These are phyloP conservation scores for Arothron firmamentum DNA, from an alignment of 2,113 vertebrate genomes.

Conservation along the genomic window DNA sequence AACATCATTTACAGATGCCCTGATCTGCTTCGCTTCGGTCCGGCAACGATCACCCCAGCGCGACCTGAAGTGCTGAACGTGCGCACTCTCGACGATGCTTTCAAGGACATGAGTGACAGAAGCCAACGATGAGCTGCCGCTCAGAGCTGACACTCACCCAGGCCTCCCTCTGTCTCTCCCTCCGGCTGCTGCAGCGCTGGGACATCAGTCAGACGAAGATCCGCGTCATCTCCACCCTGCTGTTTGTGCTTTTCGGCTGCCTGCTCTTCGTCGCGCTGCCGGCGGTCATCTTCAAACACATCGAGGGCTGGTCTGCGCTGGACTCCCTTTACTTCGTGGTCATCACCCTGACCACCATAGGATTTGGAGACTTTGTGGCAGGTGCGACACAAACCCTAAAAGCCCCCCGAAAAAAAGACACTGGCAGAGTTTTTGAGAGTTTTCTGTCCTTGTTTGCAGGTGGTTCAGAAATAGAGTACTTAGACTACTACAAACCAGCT, in stretches of 20 bases:
- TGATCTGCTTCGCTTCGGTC: no score
- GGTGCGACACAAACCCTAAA: conserved; percentile 64
- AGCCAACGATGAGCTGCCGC: no score
- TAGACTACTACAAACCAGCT: conserved; percentile 90
- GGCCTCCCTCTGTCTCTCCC: no score
- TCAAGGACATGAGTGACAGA: no score
- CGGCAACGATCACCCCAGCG: no score
- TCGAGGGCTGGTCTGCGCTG: conserved; percentile 90
- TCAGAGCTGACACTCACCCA: no score
- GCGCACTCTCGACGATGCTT: no score
- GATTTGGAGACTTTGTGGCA: conserved; percentile 95
- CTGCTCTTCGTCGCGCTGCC: conserved; percentile 88
- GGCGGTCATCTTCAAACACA: conserved; percentile 81
- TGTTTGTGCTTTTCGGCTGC: conserved; percentile 92
- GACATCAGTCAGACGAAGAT: conserved; percentile 95
- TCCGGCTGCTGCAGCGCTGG: conserved; percentile 79
- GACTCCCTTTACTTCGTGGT: conserved; percentile 95
- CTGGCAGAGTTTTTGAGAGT: background rate
- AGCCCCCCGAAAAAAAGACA: conserved; percentile 2
- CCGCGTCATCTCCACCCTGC: conserved; percentile 91
- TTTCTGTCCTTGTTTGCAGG: conserved; percentile 67
- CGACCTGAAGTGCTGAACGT: no score
- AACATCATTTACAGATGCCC: no score
- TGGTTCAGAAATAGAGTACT: conserved; percentile 88
- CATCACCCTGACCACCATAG: conserved; percentile 79